Percentiles rank a stretch among this genome's conserved stretches.
These are phyloP conservation scores for Fragum fragum DNA, from an alignment of 2,888 invertebrate genomes.

Conservation along the genomic window DNA sequence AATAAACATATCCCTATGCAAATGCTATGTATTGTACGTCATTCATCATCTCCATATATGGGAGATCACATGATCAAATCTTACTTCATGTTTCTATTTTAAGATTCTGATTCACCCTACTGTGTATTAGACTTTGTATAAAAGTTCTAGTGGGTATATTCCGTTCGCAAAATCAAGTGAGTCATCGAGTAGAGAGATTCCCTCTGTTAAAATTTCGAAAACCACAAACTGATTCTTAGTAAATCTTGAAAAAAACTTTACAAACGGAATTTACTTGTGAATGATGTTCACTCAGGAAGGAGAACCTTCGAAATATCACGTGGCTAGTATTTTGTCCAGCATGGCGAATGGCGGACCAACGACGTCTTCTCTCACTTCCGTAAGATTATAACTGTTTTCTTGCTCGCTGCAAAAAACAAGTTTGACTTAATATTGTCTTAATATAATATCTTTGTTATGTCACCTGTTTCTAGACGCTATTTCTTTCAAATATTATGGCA, in stretches of 20 bases:
- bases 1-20: slow-evolving; percentile 54
- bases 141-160: slow-evolving; percentile 66
- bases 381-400: slow-evolving; percentile 61
- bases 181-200: slow-evolving; percentile 53
- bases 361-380: slow-evolving; percentile 61
- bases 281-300: slow-evolving; percentile 69
- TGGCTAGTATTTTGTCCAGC: slow-evolving; percentile 86
- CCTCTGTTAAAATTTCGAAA: slow-evolving; percentile 28
- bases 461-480: no score
- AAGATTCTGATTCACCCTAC: slow-evolving; percentile 59
- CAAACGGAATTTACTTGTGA: slow-evolving; percentile 34
- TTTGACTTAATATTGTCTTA: no score
- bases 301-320: slow-evolving; percentile 82
- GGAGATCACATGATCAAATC: slow-evolving; percentile 55
- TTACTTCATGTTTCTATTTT: slow-evolving; percentile 64
- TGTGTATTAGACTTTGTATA: slow-evolving; percentile 61
- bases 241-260: background rate
- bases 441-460: no score
- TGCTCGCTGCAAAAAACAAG: background rate
- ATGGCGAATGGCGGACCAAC: slow-evolving; percentile 84
- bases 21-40: slow-evolving; percentile 50
- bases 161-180: slow-evolving; percentile 59
- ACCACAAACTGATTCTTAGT: background rate
- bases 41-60: slow-evolving; percentile 68
- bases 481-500: no score